Base-by-base conservation (phyloP, 2,113 vertebrate genomes). In the Daboia siamensis region DNA sequence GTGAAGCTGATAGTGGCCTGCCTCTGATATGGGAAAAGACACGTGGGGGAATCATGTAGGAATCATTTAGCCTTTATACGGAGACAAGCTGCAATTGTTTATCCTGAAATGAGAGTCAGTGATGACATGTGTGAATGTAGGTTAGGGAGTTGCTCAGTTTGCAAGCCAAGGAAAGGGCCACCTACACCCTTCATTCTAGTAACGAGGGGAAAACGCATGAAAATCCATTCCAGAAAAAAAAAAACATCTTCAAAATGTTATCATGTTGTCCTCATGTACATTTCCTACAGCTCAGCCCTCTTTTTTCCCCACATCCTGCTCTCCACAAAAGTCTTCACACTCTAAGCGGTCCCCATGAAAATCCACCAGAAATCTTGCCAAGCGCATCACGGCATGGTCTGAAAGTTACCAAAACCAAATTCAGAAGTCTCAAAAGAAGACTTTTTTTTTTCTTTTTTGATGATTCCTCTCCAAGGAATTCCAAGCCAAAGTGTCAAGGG, bases 381-480 rank as follows among this genome's bases (percentile, higher is more conserved):
- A 89, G 93, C 89, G 93, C 95, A 95, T 95, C 93, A 39, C 33
- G 86, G 51, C 88, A 88, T 15, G 90, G 93, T 64, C 54, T 87
- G 26, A 39, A 80, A 52, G 55, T 57, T 44, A 87, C 89, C 24
- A 26, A 93, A 69, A 80, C 13, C 55, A 39, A 59, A 23, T 52
- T 3, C 26, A 0, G 57, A 51, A 33, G 29, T 69, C 92, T 91
- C 92, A 39, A 4, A 0, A 94, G 95, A 95, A 90, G 90, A 20
- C 84, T 39, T 4, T 0, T 80, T 46, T 48, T 84, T 51, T 92
- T 15, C 2, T 57, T 57, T 61, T 94, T 93, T 2, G 33, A 5
- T 90, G 5, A 87, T 91, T 84, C 93, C 94, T 95, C 93, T 94
- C 91, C 33, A 94, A 95, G 94, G 89, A 95, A 95, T 94, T 94